These are phyloP conservation scores for Acropternis orthonyx DNA, from an alignment of 2,797 vertebrate species.

Conservation along the genomic window DNA sequence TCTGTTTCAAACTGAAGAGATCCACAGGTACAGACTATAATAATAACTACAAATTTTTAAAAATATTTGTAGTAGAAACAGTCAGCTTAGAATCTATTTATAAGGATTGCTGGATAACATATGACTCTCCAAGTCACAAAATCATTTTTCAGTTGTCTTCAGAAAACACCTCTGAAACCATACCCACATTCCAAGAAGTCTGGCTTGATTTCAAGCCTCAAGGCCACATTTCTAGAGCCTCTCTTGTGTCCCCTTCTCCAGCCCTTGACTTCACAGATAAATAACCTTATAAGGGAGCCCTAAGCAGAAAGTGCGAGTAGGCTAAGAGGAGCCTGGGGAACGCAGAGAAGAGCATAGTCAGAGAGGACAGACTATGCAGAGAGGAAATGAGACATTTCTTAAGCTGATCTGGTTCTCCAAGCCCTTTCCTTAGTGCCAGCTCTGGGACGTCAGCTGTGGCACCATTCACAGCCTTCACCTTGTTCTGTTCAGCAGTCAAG, in stretches of 20 bases:
- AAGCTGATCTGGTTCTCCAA: not conserved
- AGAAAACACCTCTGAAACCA: not conserved
- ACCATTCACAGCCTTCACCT: not conserved
- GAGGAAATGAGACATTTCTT: not conserved
- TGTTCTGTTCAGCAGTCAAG: not conserved
- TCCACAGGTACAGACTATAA: not conserved
- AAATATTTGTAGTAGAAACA: not conserved
- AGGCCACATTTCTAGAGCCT: not conserved
- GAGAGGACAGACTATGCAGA: not conserved
- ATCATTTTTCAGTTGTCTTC: not conserved
- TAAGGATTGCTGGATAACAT: not conserved
- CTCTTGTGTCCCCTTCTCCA: not conserved
- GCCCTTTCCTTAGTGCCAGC: not conserved
- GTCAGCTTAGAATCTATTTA: not conserved
- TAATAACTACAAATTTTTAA: not conserved
- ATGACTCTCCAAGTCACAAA: not conserved
- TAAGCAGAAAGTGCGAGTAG: not conserved
- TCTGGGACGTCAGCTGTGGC: not conserved
- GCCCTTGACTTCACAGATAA: not conserved
- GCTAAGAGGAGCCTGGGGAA: not conserved
- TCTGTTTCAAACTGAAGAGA: not conserved
- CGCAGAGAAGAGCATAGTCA: not conserved
- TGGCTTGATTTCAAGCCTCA: slow-evolving; percentile 7
- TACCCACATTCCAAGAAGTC: not conserved
- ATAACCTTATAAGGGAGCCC: not conserved